Evolutionary conservation across 2,797 vertebrate genomes (phyloP), one percentile per base, ranked within the genome.

Genomic region (Nannoperca obscura): DNA sequence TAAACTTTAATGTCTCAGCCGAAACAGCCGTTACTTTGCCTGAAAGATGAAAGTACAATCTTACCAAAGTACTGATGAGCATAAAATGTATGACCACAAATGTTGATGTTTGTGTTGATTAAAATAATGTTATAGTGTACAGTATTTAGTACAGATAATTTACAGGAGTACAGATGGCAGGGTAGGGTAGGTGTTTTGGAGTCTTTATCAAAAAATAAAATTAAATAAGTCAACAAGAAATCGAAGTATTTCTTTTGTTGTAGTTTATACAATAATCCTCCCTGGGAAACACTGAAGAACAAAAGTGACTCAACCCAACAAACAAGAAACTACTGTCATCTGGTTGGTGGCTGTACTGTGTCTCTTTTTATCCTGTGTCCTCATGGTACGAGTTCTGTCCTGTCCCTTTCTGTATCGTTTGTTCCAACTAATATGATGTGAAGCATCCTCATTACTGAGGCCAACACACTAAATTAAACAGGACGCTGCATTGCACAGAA

Each of bases 401-500:
- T 47, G 47, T 69, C 46, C 0, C 7, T 76, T 79, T 76, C 49
- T 77, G 60, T 62, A 71, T 65, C 58, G 53, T 38, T 38, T 53
- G 46, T 55, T 50, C 3, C 6, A 14, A 20, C 20, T 84, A 83
- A 85, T 75, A 14, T 53, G 47, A 78, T 64, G 69, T 81, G 67
- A 86, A 68, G 19, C 40, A 59, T 44, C 20, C 20, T 77, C 62
- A 78, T 84, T 62, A 78, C 47, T 27, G 67, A 75, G 52, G 53
- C 47, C 71, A 53, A 53, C 47, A 78, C 49, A 53, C 47, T 61
- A 65, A 80, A 78, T 80, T 80, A 71, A 78, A 80, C 58, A 81
- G 70, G 71, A 80, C 12, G 6, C 1, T 13, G 59, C 59, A 73
- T 24, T 64, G 59, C 49, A 61, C 59, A 64, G 32, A 57, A 4